A percentile compares a stretch with the other conserved stretches of the same genome.
phyloP scores from a whole-genome alignment of 1,140 invertebrate species.

The Panonychus citri region DNA sequence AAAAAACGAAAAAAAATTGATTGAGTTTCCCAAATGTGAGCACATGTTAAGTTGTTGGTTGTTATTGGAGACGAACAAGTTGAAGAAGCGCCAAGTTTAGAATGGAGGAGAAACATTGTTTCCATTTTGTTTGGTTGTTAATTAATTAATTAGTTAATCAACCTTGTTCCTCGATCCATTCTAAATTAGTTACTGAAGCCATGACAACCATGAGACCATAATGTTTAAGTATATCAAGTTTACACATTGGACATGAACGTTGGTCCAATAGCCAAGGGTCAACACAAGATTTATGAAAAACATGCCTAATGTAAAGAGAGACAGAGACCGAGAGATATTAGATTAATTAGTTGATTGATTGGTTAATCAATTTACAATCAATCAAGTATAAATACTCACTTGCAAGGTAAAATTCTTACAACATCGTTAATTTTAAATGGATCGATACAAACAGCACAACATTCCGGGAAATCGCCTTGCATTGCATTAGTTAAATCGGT shows the following conservation, averaged over 20 bases:
- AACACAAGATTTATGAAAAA: constrained; percentile 79
- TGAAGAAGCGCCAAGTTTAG: too few relatives aligned
- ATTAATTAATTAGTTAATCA: too few relatives aligned
- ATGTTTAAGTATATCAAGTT: constrained; percentile 75
- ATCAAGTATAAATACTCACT: constrained; percentile 34
- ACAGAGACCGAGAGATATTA: background rate
- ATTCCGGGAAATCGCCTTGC: constrained; percentile 36
- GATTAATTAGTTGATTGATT: too few relatives aligned
- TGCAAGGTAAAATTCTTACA: constrained; percentile 60
- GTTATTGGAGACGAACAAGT: too few relatives aligned
- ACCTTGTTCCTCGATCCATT: too few relatives aligned
- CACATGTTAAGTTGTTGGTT: too few relatives aligned
- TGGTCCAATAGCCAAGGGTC: constrained; percentile 83
- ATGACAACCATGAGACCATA: constrained; percentile 46
- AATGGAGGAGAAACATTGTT: too few relatives aligned
- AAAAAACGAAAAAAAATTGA: too few relatives aligned
- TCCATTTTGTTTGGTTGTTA: too few relatives aligned
- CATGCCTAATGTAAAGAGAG: constrained; percentile 37
- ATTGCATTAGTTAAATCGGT: constrained; percentile 48
- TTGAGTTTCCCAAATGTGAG: too few relatives aligned
- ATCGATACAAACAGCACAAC: constrained; percentile 78
- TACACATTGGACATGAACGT: constrained; percentile 81
- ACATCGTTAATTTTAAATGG: constrained; percentile 58
- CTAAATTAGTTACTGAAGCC: too few relatives aligned
- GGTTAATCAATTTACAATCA: too few relatives aligned